Conservation (phyloP, 2,888 invertebrate genomes). For the Andrena marginata region DNA sequence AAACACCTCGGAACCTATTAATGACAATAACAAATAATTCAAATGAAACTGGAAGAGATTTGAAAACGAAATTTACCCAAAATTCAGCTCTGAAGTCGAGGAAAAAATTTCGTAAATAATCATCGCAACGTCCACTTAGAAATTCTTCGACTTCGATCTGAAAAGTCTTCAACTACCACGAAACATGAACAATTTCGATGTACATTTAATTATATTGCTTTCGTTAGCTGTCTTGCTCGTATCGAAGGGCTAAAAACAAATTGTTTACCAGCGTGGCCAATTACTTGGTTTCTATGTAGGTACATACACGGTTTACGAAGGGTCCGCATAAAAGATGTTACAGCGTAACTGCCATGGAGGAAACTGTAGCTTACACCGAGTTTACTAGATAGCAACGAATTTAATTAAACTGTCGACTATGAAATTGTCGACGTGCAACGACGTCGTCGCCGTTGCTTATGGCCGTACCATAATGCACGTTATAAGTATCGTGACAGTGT, state of each 20-base stretch:
- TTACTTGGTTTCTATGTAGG: neutral
- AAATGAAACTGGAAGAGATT: too few relatives aligned
- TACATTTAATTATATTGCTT: neutral
- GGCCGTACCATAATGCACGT: conserved; percentile 20
- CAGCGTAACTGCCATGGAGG: conserved; percentile 2
- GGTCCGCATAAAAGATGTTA: conserved; percentile 11
- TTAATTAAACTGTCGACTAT: conserved; percentile 49
- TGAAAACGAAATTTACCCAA: too few relatives aligned
- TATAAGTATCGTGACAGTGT: conserved; percentile 33
- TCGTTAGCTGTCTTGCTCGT: too few relatives aligned
- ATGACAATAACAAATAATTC: too few relatives aligned
- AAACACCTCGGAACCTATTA: too few relatives aligned
- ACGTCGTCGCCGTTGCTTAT: conserved; percentile 24
- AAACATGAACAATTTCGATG: neutral
- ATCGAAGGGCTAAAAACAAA: neutral
- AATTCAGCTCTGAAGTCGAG: too few relatives aligned
- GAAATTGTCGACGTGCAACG: conserved; percentile 29
- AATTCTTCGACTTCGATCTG: too few relatives aligned
- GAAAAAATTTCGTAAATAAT: neutral
- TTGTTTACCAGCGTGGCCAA: neutral
- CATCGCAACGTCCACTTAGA: neutral
- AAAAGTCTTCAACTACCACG: too few relatives aligned
- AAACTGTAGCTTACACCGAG: neutral
- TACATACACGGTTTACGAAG: neutral
- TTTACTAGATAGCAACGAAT: conserved; percentile 49